Percentiles rank a stretch among this genome's conserved stretches.
Conservation (phyloP, 1,140 invertebrate genomes). For the Pseudomyrmex sp. region DNA sequence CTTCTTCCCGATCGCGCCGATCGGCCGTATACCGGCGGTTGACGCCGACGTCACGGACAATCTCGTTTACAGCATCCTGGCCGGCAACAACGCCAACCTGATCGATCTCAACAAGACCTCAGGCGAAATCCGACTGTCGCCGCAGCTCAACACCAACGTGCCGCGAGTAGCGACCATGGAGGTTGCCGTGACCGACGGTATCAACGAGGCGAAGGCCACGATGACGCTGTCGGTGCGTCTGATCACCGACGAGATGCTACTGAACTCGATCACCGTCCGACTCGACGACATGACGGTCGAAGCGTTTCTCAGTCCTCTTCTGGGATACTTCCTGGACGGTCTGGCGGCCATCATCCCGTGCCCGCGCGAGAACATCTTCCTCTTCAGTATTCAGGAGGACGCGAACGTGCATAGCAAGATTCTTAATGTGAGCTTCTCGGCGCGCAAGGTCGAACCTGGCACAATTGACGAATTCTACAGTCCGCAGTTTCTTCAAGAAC, state of each 20-base stretch:
- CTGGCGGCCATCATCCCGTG: conserved; percentile 96
- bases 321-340: conserved; percentile 96
- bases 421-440: conserved; percentile 98
- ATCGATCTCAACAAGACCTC: conserved; percentile 93
- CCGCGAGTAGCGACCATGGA: conserved; percentile 97
- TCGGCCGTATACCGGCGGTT: conserved; percentile 96
- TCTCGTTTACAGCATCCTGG: conserved; percentile 92
- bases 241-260: conserved; percentile 97
- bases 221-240: conserved; percentile 95
- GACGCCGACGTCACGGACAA: conserved; percentile 97
- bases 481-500: conserved; percentile 95
- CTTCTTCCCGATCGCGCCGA: conserved; percentile 95
- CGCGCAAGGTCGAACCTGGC: conserved; percentile 91
- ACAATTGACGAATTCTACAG: conserved; percentile 92
- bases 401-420: conserved; percentile 94
- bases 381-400: conserved; percentile 97
- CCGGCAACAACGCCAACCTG: conserved; percentile 97
- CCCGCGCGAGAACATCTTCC: conserved; percentile 96
- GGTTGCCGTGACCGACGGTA: conserved; percentile 96
- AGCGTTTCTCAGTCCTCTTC: conserved; percentile 95
- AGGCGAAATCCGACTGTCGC: conserved; percentile 95
- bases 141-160: conserved; percentile 98
- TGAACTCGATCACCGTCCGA: conserved; percentile 97
- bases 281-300: conserved; percentile 97
- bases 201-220: conserved; percentile 95